A percentile compares a stretch with the other conserved stretches of the same genome.
Evolutionary conservation across 2,888 invertebrate species (phyloP).

Genomic region (Cosmorhoe ocellata): DNA sequence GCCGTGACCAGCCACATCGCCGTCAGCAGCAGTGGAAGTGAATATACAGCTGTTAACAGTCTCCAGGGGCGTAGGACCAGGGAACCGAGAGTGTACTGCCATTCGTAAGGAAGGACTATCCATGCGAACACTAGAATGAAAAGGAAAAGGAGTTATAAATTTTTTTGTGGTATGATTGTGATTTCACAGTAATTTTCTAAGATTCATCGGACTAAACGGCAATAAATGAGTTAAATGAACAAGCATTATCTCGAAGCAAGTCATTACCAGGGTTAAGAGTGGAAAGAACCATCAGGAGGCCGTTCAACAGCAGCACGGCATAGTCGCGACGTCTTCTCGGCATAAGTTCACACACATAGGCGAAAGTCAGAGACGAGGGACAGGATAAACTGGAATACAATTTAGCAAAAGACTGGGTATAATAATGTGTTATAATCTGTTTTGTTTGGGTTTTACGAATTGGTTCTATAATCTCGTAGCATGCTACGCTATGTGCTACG

Average conservation of each 20-base stretch:
- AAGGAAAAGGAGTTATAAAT: slow-evolving; percentile 23
- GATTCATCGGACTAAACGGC: too few relatives aligned
- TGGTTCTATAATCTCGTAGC: too few relatives aligned
- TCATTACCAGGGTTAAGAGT: slow-evolving; percentile 57
- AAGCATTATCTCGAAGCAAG: too few relatives aligned
- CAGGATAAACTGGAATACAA: slow-evolving; percentile 55
- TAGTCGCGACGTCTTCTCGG: slow-evolving; percentile 57
- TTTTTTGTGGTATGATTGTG: too few relatives aligned
- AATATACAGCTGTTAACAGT: slow-evolving; percentile 84
- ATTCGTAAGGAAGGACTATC: slow-evolving; percentile 82
- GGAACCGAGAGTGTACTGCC: slow-evolving; percentile 54
- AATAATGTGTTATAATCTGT: too few relatives aligned
- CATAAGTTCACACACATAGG: slow-evolving; percentile 63
- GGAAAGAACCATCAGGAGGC: slow-evolving; percentile 58
- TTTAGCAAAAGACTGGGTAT: too few relatives aligned
- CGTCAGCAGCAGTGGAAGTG: slow-evolving; percentile 81
- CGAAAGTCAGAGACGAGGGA: slow-evolving; percentile 63
- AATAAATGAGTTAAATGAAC: too few relatives aligned
- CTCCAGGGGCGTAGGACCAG: slow-evolving; percentile 87
- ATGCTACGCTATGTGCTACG: too few relatives aligned
- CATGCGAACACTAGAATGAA: slow-evolving; percentile 87
- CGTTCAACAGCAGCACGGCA: slow-evolving; percentile 61
- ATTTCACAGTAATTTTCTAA: too few relatives aligned
- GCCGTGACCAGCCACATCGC: slow-evolving; percentile 56
- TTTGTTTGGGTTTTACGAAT: too few relatives aligned